Evolutionary conservation across 2,797 vertebrate genomes (phyloP), one percentile per base, ranked within the genome.

Genomic region (Octomys mimax): DNA sequence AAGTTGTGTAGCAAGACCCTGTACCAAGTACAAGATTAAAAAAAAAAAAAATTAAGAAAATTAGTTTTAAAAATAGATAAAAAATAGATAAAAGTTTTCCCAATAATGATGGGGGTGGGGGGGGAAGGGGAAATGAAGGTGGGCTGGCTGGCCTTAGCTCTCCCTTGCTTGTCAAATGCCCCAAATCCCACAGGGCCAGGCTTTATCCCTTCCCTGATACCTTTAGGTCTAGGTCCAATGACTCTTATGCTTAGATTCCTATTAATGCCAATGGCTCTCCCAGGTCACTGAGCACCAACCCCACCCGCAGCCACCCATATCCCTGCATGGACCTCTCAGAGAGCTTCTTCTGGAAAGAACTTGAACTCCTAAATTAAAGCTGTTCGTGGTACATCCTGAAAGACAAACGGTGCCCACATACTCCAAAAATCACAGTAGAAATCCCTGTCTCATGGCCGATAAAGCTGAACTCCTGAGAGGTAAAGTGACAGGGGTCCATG

Each of bases 291-390:
- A 88, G 52, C 46, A 85, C 80, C 46, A 80, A 61, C 19, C 59
- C 62, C 18, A 21, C 52, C 11, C 85, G 59, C 0, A 79, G 52
- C 62, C 11, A 77, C 19, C 70, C 28, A 13, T 64, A 77, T 64
- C 36, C 93, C 89, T 24, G 13, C 39, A 46, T 4, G 11, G 39
- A 28, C 52, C 46, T 95, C 81, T 92, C 22, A 18, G 80, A 26
- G 4, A 16, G 6, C n/a, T 85, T 66, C 84, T 70, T 84, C 78
- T 66, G 39, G 26, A 36, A 66, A 85, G 59, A 94, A 54, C 12
- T 88, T 62, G 80, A 87, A 77, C 42, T 87, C 70, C 89, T 73
- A 75, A 94, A 66, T 59, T 70, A 89, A 78, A 59, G 33, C 52
- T 89, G 12, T 22, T 92, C 9, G 3, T 2, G 6, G 22, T 22